A percentile compares a stretch with the other conserved stretches of the same genome.
phyloP scores from a whole-genome alignment of 2,113 vertebrate genomes.

The Lepus americanus region DNA sequence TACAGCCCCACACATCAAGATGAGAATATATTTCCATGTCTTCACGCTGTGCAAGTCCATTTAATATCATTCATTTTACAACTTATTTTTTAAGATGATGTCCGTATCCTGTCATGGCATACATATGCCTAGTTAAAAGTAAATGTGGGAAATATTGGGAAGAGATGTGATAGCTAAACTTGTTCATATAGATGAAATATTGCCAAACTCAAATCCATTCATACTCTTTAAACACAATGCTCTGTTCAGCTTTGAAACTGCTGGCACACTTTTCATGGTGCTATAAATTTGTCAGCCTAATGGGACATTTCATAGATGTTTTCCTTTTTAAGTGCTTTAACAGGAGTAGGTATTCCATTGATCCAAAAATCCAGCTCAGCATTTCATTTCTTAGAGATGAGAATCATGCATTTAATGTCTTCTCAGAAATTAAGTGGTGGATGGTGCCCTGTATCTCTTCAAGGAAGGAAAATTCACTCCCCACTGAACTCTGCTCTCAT shows the following conservation, averaged over 20 bases:
- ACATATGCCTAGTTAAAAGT: slow-evolving; percentile 73
- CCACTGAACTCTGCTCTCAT: slow-evolving; percentile 18
- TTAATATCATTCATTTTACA: slow-evolving; percentile 85
- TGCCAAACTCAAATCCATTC: slow-evolving; percentile 81
- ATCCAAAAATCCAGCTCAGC: slow-evolving; percentile 86
- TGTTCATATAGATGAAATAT: slow-evolving; percentile 82
- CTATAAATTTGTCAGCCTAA: slow-evolving; percentile 90
- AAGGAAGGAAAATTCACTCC: slow-evolving; percentile 31
- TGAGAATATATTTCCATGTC: slow-evolving; percentile 73
- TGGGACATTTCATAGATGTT: slow-evolving; percentile 88
- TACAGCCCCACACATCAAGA: slow-evolving; percentile 79
- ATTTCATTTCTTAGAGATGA: slow-evolving; percentile 79
- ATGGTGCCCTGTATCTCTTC: background rate
- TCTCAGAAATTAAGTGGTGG: slow-evolving; percentile 75
- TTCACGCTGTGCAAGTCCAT: slow-evolving; percentile 77
- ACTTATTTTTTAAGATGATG: slow-evolving; percentile 86
- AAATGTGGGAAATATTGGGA: slow-evolving; percentile 80
- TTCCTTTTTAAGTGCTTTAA: slow-evolving; percentile 89
- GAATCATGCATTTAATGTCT: slow-evolving; percentile 77
- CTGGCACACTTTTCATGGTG: slow-evolving; percentile 83
- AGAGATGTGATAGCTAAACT: slow-evolving; percentile 80
- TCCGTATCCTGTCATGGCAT: slow-evolving; percentile 75
- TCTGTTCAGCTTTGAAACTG: slow-evolving; percentile 74
- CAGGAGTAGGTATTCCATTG: slow-evolving; percentile 86
- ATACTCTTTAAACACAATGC: slow-evolving; percentile 79